Evolutionary conservation across 1,140 invertebrate genomes (phyloP), one percentile per base, ranked within the genome.

Genomic region (Plutomurus gul): DNA sequence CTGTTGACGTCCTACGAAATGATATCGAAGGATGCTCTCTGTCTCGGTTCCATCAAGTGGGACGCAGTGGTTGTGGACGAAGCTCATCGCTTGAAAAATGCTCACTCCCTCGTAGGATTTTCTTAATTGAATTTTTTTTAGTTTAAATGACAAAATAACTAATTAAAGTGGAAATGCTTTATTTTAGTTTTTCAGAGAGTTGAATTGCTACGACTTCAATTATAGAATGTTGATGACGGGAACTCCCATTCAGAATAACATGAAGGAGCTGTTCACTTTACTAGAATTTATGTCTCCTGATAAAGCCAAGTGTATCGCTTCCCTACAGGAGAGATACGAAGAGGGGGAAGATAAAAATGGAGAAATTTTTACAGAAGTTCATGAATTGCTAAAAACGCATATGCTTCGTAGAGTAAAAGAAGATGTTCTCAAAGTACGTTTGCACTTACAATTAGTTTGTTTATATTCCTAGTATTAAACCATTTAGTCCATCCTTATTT

Each of bases 271-370:
- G 85, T 99, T 99, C 89, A 97, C 99, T 91, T 89, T 99, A 65
- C 88, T 99, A 10, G 99, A 99, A 87, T 99, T 99, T 89, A 90
- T 99, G 78, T 96, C 93, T 84, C 93, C 96, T 13, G 99, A 99
- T 85, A 97, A 99, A 85, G 96, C 99, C 82, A 93, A 93, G 87
- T 96, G 97, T 8, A 94, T 99, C 2, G 91, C 90, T 2, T 95
- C 96, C 84, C 87, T 51, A 6, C 18, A 51, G 18, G 93, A 96
- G 77, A 97, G 94, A 87, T 97, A 94, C 87, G 97, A 99, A 88
- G 99, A 99, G 86, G 96, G 97, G 0, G 98, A 99, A 87, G 96
- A 99, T 46, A 96, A 96, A 0, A 99, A 99, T 87, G 98, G 99
- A 86, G 98, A 99, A 84, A 98, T 99, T 87, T 97, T 99, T 4